These are phyloP conservation scores for Cyrtonyx montezumae DNA, from an alignment of 2,113 vertebrate species.

Conservation along the genomic window DNA sequence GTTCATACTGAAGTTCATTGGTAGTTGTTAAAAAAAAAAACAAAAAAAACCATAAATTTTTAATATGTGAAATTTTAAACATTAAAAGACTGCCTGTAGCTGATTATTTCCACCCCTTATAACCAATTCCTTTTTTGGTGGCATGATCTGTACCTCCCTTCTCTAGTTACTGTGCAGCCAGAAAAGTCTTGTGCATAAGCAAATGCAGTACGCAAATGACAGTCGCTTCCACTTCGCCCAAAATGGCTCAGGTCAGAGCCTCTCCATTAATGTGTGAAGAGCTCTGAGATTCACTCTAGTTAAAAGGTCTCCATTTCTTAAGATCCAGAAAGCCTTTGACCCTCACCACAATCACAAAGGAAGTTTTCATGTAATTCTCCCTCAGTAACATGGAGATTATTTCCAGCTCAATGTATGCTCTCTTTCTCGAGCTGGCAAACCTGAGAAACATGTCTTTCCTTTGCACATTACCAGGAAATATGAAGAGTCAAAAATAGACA, in stretches of 20 bases:
- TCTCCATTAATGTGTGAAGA: neutral
- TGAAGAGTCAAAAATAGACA: neutral
- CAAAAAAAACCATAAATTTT: too few species aligned
- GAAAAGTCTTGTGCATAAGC: neutral
- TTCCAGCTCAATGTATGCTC: neutral
- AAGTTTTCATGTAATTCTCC: neutral
- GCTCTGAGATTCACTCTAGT: neutral
- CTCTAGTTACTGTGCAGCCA: neutral
- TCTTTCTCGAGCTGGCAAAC: neutral
- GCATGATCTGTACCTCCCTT: neutral
- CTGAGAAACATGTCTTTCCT: neutral
- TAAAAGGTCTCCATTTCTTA: neutral
- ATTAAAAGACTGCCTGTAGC: neutral
- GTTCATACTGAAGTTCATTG: neutral
- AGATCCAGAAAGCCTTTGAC: neutral
- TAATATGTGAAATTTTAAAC: neutral
- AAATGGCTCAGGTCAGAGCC: neutral
- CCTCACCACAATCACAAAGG: neutral
- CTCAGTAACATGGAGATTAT: neutral
- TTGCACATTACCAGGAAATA: neutral
- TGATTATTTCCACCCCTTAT: neutral
- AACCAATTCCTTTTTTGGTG: neutral
- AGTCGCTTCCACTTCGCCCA: neutral
- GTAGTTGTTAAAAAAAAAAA: neutral
- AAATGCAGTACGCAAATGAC: neutral